Base-by-base conservation (phyloP, 2,113 vertebrate genomes). In the Osmerus eperlanus region DNA sequence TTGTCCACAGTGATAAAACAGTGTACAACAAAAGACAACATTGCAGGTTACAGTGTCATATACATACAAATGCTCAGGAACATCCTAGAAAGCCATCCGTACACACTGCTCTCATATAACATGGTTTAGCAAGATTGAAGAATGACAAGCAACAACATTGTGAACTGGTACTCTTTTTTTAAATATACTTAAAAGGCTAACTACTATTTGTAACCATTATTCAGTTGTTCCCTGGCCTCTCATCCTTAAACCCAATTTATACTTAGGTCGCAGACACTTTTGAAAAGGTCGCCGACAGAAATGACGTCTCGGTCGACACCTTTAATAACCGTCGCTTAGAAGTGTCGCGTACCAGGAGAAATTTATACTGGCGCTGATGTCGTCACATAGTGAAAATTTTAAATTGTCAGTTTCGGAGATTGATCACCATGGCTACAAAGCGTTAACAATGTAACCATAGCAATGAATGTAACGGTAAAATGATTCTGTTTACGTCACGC, bases 1-100 rank as follows among this genome's bases (percentile, higher is more conserved):
- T 84, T 77, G 76, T 85, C 88, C 88, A 89, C 88, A 89, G 88
- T 89, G 86, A 89, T 88, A 84, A 84, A 90, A 89, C 85, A 86
- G 87, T 82, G 83, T 83, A 90, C 87, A 87, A 84, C 87, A 87
- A 87, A 87, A 83, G 81, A 90, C 83, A 73, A 87, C 78, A 86
- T 79, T 72, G 47, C 64, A 73, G 82, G 77, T 86, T 90, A 90
- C 85, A 85, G 83, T 86, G 83, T 86, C 70, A 83, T 76, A 85
- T 75, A 84, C 72, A 81, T 90, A 90, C 89, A 90, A 79, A 83
- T 79, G 78, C 81, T 78, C 86, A 84, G 83, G 76, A 83, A 81
- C 80, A 54, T 70, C 76, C 68, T 70, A 29, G 65, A 71, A 82
- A 75, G 76, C 83, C 80, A 81, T 78, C 83, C 85, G 79, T 75